Evolutionary conservation across 2,113 vertebrate genomes (phyloP).

Genomic region (Campylomormyrus tamandua): DNA sequence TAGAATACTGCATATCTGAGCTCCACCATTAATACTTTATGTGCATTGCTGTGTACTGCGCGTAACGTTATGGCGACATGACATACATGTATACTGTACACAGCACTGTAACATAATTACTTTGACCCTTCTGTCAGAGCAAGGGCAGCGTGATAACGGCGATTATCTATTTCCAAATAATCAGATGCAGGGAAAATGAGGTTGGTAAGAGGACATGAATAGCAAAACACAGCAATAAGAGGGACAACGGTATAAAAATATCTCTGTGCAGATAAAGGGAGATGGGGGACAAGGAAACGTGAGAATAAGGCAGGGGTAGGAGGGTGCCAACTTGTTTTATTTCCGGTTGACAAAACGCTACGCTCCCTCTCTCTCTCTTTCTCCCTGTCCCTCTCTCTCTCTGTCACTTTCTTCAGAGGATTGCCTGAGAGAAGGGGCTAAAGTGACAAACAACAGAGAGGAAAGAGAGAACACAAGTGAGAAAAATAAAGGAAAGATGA

Average conservation of each 20-base stretch:
- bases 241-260: conserved; percentile 52
- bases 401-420: conserved; percentile 44
- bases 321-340: conserved; percentile 69
- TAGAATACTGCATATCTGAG: conserved; percentile 7
- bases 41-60: neutral
- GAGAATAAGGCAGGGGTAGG: conserved; percentile 53
- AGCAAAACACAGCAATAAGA: conserved; percentile 32
- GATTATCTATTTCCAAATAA: conserved; percentile 23
- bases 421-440: conserved; percentile 15
- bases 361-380: conserved; percentile 61
- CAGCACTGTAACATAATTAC: neutral
- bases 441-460: conserved; percentile 43
- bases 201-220: conserved; percentile 49
- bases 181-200: conserved; percentile 44
- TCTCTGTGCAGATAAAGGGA: conserved; percentile 34
- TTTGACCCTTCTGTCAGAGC: neutral
- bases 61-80: neutral
- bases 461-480: conserved; percentile 44
- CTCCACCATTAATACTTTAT: conserved; percentile 15
- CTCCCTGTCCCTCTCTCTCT: conserved; percentile 47
- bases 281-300: conserved; percentile 44
- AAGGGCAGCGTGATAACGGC: conserved; percentile 15
- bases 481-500: conserved; percentile 38
- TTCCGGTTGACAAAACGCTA: conserved; percentile 66
- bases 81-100: neutral